Evolutionary conservation across 2,888 invertebrate species (phyloP), one percentile per base, ranked within the genome.

Genomic region (Drosophila rellima): DNA sequence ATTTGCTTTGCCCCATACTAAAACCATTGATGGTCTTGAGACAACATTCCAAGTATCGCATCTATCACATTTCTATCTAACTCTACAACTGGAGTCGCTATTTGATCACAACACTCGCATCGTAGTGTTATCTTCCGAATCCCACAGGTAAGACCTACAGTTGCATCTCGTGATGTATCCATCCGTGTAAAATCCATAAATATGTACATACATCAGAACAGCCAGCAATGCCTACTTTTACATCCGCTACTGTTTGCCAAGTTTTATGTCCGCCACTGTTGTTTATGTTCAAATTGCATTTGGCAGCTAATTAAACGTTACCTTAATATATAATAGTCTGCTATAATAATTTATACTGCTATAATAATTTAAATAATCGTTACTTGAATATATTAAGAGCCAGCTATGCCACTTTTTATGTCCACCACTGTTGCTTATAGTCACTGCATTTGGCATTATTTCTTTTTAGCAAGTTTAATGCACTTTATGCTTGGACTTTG

Each of bases 11-110:
- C 95, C 96, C 0, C 95, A 95, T 91, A 94, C 94, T 0, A 93
- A 95, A 75, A 97, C 97, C 0, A 93, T 94, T 72, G 96, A 97
- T 91, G 95, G 95, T 15, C 94, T 95, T 70, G 97, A 97, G 91
- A 94, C 94, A 56, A 95, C 94, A 78, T 97, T 97, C 91, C 97
- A 97, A 95, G 96, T 98, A 0, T 98, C 98, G 91, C 96, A 97
- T 92, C 93, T 98, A 57, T 95, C 96, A 6, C 97, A 97, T 84
- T 95, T 96, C 92, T 96, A 97, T 90, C 92, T 98, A 20, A 95
- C 97, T 0, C 91, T 96, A 48, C 93, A 97, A 48, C 91, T 98
- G 47, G 95, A 96, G 80, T 94, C 96, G 1, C 68, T 96, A 31
- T 93, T 98, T 51, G 94, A 94, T 76, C 94, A 93, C 73, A 95